Evolutionary conservation across 2,113 vertebrate species (phyloP), one percentile per base, ranked within the genome.

Genomic region (Lepisosteus osseus): DNA sequence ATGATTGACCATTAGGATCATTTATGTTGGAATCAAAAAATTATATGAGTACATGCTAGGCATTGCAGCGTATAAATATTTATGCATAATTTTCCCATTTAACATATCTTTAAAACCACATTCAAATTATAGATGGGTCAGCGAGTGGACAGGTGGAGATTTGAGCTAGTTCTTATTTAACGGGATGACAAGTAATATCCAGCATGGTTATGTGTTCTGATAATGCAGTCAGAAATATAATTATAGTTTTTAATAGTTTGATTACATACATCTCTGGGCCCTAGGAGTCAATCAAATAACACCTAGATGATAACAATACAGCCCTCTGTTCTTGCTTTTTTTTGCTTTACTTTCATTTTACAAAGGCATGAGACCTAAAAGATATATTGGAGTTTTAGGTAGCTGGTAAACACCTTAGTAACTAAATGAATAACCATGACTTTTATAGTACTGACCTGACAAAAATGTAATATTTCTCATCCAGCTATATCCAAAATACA

Each of bases 91-190:
- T 4, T 29, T 65, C 41, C 17, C 41, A 40, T 65, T 65, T 65
- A 17, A 65, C 62, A 65, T 65, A 43, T 65, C n/a, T 41, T 43
- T 65, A 43, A 65, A 65, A 65, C 62, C 62, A 17, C n/a, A 4
- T 40, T 65, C 62, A 12, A 43, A 65, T 65, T 40, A 43, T 5
- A 40, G n/a, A 65, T 13, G 12, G 62, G 62, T 65, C 62, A 65
- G 62, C 9, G 41, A 29, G 41, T 65, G 62, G 62, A 65, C 62
- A 65, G 62, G 62, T 43, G 62, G 17, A 7, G 62, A 65, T 65
- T 65, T 11, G 29, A 41, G 6, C 62, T 65, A 43, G 29, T 41
- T 64, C 62, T 64, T 29, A 41, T 65, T 65, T 29, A n/a, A 15
- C 9, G 4, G 17, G 62, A 65, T 65, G 62, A 65, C 62, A 65